A percentile compares a stretch with the other conserved stretches of the same genome.
Evolutionary conservation across 1,140 invertebrate genomes (phyloP).

Genomic region (Stenopsyche tienmushanensis): DNA sequence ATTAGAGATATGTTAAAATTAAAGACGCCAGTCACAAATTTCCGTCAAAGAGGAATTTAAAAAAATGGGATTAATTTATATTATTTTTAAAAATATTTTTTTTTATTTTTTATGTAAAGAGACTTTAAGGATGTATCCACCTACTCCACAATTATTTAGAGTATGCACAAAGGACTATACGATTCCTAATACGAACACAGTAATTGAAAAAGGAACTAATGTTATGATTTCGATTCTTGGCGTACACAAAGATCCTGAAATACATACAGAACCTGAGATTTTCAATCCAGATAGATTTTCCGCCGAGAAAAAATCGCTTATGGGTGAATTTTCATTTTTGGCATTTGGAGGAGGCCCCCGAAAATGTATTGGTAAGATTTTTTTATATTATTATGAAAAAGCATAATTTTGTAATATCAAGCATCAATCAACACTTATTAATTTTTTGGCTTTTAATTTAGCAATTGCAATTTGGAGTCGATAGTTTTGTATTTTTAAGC

Average conservation of each 20-base stretch:
- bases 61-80: too few species aligned
- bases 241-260: slow-evolving; percentile 61
- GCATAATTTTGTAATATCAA: too few species aligned
- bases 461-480: too few species aligned
- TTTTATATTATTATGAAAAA: neutral
- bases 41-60: too few species aligned
- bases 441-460: too few species aligned
- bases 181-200: slow-evolving; percentile 50
- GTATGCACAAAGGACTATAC: slow-evolving; percentile 51
- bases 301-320: slow-evolving; percentile 47
- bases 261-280: slow-evolving; percentile 59
- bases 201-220: slow-evolving; percentile 55
- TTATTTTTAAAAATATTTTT: neutral
- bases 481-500: too few species aligned
- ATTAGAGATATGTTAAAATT: too few species aligned
- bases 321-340: slow-evolving; percentile 58
- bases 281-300: slow-evolving; percentile 64
- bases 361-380: slow-evolving; percentile 62
- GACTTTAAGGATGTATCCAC: slow-evolving; percentile 55
- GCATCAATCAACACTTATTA: too few species aligned
- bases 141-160: slow-evolving; percentile 50
- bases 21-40: too few species aligned
- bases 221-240: slow-evolving; percentile 59
- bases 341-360: slow-evolving; percentile 72
- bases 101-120: slow-evolving; percentile 44